Conservation (phyloP, 2,113 vertebrate genomes). For the Vulpes vulpes region DNA sequence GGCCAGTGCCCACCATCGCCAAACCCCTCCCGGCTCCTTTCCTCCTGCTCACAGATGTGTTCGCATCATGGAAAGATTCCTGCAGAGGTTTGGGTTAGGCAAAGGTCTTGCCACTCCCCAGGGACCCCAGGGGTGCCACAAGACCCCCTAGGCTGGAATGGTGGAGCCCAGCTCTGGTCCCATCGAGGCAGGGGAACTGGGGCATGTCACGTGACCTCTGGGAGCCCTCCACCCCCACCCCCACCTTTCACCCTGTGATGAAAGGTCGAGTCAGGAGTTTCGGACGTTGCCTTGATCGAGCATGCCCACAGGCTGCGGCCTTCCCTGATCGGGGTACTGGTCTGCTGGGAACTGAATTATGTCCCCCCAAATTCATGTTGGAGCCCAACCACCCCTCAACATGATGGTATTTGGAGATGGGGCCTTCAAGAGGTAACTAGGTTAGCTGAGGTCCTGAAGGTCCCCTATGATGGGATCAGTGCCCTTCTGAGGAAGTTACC, state of each 20-base stretch:
- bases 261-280: background rate
- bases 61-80: accelerated
- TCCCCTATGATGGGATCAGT: background rate
- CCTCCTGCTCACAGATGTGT: accelerated
- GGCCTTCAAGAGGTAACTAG: background rate
- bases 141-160: background rate
- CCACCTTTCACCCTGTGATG: too few species aligned
- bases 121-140: background rate
- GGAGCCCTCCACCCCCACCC: too few species aligned
- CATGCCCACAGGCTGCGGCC: accelerated
- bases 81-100: background rate
- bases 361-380: background rate
- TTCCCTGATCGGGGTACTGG: background rate
- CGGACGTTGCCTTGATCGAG: background rate
- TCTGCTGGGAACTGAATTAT: background rate
- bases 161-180: background rate
- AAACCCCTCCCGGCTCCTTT: accelerated
- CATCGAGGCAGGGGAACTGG: background rate
- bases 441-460: background rate
- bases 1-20: background rate
- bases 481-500: background rate
- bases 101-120: background rate
- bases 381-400: background rate
- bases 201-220: background rate
- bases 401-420: background rate